Percentiles rank a stretch among this genome's conserved stretches.
Evolutionary conservation across 2,113 vertebrate species (phyloP).

Genomic region (Rhizomys pruinosus): DNA sequence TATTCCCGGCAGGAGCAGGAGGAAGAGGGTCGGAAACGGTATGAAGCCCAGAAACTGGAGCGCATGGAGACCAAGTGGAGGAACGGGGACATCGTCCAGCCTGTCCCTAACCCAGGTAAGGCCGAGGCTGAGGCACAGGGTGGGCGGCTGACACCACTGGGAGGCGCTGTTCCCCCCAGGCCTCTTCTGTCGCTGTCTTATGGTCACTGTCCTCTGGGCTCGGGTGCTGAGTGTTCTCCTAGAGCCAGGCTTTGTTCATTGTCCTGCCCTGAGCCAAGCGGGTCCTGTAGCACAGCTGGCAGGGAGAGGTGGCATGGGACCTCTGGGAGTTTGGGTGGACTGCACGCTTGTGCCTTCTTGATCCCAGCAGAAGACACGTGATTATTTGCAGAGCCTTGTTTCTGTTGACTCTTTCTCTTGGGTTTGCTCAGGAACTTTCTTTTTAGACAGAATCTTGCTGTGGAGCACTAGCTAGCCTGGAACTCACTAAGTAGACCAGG

Average conservation of each 20-base stretch:
- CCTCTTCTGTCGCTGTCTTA: rapidly evolving
- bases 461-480: too few species aligned
- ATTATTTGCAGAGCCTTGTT: background rate
- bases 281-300: rapidly evolving
- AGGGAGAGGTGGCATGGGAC: too few species aligned
- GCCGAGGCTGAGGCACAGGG: rapidly evolving
- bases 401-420: background rate
- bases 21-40: constrained; percentile 93
- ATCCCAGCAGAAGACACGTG: rapidly evolving
- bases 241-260: background rate
- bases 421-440: background rate
- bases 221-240: background rate
- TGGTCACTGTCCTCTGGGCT: background rate
- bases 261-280: background rate
- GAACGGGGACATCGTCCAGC: constrained; percentile 87
- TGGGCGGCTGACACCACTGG: rapidly evolving
- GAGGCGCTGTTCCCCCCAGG: rapidly evolving
- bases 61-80: constrained; percentile 92
- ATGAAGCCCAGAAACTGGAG: constrained; percentile 94
- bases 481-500: too few species aligned
- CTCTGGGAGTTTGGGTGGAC: background rate
- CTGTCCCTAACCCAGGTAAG: constrained; percentile 89
- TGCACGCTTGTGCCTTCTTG: rapidly evolving
- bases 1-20: constrained; percentile 89
- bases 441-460: background rate